Evolutionary conservation across 1,140 invertebrate genomes (phyloP), one percentile per base, ranked within the genome.

Genomic region (Xylocopa sonorina): DNA sequence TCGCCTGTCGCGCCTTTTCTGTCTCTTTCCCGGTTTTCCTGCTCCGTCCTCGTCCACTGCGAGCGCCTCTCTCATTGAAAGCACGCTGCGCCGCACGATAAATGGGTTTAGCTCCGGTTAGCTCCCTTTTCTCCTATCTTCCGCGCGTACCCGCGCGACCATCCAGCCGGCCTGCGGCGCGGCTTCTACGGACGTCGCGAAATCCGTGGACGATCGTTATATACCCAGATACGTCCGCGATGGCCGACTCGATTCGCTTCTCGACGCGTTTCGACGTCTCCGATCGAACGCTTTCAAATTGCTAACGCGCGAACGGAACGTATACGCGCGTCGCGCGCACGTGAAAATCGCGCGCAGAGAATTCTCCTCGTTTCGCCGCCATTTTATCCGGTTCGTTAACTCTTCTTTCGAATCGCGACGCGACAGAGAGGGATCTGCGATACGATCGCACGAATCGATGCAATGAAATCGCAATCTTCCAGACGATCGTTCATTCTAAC

Each of bases 81-180:
- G 80, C 82, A 81, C 82, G 67, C 50, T 57, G 67, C 78, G n/a
- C 57, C 63, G 58, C 76, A 78, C 86, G 82, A 88, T 86, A 84
- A 83, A 89, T 89, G 86, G 74, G 77, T 75, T 88, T 86, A 79
- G 83, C 83, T 90, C 85, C 87, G 84, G 82, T 84, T 85, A 73
- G 84, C 58, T 84, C 74, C 68, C 88, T 88, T 90, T 90, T 86
- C 89, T 89, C 88, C 86, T 89, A 85, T 86, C 76, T 69, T 85
- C 50, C 38, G 48, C 60, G 34, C 46, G 69, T 63, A 60, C 58
- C 57, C 34, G 55, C 55, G 78, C 80, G 77, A 38, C 60, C 21
- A 38, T 57, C 27, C 48, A 75, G n/a, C 57, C 48, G 34, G 64
- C 58, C 63, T 63, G 38, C 64, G 63, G 68, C 76, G 73, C 48